A percentile compares a stretch with the other conserved stretches of the same genome.
phyloP scores from a whole-genome alignment of 2,113 vertebrate species.

The Embiotoca jacksoni region DNA sequence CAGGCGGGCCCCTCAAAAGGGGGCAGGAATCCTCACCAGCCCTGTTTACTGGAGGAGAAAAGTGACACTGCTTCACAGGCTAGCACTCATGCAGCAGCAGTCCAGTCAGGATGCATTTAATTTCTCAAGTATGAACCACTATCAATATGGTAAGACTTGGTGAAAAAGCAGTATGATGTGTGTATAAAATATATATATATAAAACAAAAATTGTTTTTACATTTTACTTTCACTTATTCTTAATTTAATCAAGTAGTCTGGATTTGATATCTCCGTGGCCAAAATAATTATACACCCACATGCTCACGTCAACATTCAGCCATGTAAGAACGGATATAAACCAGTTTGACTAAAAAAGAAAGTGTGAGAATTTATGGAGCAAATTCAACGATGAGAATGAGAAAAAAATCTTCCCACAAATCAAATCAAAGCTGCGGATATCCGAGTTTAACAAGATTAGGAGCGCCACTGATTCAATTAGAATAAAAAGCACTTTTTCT shows the following conservation, averaged over 20 bases:
- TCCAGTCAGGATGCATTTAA: conserved; percentile 41
- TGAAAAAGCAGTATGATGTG: not conserved
- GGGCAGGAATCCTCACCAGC: conserved; percentile 78
- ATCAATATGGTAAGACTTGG: not conserved
- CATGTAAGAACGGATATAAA: not conserved
- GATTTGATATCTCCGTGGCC: not conserved
- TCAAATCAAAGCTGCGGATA: conserved; percentile 8
- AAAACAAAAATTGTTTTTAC: fast-evolving
- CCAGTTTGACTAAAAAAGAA: not conserved
- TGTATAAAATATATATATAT: not conserved
- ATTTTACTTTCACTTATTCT: not conserved
- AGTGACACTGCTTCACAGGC: conserved; percentile 77
- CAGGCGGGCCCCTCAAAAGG: conserved; percentile 81
- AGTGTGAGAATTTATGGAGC: not conserved
- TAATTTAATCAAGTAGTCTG: conserved; percentile 1
- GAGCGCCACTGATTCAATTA: conserved; percentile 18
- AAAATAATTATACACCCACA: not conserved
- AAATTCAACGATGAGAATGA: conserved; percentile 10
- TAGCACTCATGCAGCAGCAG: conserved; percentile 46
- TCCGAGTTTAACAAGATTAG: conserved; percentile 7
- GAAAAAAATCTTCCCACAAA: not conserved
- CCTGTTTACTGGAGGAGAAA: conserved; percentile 80
- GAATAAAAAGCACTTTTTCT: not conserved
- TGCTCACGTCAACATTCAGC: not conserved
- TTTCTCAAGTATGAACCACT: not conserved